Base-by-base conservation (phyloP, 64 coral and sea anemone species). In the Catalaphyllia jardinei region DNA sequence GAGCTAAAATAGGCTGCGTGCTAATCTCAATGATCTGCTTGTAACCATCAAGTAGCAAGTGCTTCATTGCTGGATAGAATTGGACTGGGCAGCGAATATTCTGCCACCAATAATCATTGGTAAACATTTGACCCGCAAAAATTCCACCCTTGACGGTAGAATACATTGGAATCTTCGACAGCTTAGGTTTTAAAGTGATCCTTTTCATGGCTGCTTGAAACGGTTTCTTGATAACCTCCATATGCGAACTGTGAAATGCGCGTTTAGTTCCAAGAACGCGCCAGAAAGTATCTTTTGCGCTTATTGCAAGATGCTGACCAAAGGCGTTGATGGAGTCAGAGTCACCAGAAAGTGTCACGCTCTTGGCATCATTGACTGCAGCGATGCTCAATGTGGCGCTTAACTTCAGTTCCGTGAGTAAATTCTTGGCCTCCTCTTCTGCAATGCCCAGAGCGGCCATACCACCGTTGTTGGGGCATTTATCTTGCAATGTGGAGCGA, bases 371-470 rank as follows among this genome's bases (percentile, higher is more conserved):
- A 73, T 96, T 96, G 19, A 92, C 62, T 29, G 87, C 91, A 2
- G 90, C 94, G 17, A 96, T 60, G 62, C 38, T 62, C 3, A 96
- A 33, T 60, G 24, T 52, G 16, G 29, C n/a, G 13, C 62, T 82
- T 9, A 96, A 67, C 30, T 73, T 74, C 0, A 96, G 31, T 6
- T 89, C 76, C 22, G 3, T 27, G 6, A 96, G 25, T 62, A 96
- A 42, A 17, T 16, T 29, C 31, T 72, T 62, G 10, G 87, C 91
- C 4, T 86, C 17, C 8, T 73, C 31, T 75, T 80, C 67, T 10
- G 91, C 90, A 82, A 96, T 80, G 8, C 94, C 91, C 14, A 96
- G 39, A 46, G 94, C 94, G 14, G 91, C 91, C 94, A 96, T 96
- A 8, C 81, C 52, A 10, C 94, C 94, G 51, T 87, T 79, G 6